These are phyloP conservation scores for Nettapus auritus DNA, from an alignment of 2,113 vertebrate species.

Conservation along the genomic window DNA sequence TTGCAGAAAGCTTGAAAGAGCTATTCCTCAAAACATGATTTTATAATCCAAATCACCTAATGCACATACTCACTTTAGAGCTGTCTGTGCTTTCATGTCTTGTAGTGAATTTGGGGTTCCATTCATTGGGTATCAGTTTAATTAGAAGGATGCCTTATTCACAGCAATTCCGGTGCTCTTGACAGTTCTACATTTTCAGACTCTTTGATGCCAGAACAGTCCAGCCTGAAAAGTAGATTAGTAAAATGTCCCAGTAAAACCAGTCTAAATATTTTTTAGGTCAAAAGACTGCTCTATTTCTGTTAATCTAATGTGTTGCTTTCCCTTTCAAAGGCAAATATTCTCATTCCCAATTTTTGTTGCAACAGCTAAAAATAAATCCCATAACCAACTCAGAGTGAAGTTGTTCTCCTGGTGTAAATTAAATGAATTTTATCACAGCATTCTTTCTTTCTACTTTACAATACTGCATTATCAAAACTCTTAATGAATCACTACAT, in stretches of 20 bases:
- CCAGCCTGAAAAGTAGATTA: background rate
- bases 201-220: background rate
- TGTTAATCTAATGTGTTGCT: background rate
- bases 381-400: background rate
- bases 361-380: background rate
- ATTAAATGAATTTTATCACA: background rate
- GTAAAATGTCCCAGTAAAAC: background rate
- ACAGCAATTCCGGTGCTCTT: rapidly evolving
- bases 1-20: background rate
- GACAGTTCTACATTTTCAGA: background rate
- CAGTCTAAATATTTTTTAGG: background rate
- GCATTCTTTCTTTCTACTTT: background rate
- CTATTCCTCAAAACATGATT: background rate
- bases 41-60: background rate
- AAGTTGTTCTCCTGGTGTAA: background rate
- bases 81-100: background rate
- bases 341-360: background rate
- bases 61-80: background rate
- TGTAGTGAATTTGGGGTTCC: background rate
- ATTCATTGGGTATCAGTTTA: background rate
- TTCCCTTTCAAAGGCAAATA: background rate
- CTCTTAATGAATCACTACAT: background rate
- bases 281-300: background rate
- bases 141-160: background rate
- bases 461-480: background rate